A percentile compares a stretch with the other conserved stretches of the same genome.
Conservation (phyloP, 2,797 vertebrate genomes). For the Erethizon dorsatum region DNA sequence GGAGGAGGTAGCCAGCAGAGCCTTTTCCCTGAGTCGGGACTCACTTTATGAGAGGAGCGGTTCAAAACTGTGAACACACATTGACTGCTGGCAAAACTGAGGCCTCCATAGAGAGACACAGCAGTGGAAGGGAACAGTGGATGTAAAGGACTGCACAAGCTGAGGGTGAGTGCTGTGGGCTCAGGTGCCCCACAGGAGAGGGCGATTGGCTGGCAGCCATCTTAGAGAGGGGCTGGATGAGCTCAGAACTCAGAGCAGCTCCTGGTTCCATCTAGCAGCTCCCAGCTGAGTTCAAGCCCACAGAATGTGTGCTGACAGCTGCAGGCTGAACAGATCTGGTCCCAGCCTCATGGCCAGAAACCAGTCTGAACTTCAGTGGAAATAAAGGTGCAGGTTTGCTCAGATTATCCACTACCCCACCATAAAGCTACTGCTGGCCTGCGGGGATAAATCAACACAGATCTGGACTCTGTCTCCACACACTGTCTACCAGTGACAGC, state of each 20-base stretch:
- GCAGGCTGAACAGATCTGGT: background rate
- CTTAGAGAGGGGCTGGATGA: background rate
- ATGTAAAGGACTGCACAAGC: background rate
- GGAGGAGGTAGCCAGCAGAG: background rate
- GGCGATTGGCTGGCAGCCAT: background rate
- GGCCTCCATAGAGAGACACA: background rate
- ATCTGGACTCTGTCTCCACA: background rate
- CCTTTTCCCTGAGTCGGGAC: background rate
- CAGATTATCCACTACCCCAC: background rate
- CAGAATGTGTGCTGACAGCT: background rate
- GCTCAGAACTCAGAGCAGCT: background rate
- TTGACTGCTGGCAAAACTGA: background rate
- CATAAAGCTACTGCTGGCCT: background rate
- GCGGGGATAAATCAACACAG: background rate
- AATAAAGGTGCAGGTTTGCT: background rate
- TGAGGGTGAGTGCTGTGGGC: background rate
- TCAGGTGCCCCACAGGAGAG: background rate
- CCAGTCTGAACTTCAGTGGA: background rate
- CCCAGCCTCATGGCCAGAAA: background rate
- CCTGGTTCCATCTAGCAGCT: background rate
- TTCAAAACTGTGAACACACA: background rate
- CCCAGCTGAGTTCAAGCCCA: background rate
- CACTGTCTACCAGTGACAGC: too few relatives aligned
- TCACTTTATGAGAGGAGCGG: background rate
- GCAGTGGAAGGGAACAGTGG: background rate